Evolutionary conservation across 37 sponge, comb jelly and placozoan species (phyloP).

Genomic region (Beroe forskalii): DNA sequence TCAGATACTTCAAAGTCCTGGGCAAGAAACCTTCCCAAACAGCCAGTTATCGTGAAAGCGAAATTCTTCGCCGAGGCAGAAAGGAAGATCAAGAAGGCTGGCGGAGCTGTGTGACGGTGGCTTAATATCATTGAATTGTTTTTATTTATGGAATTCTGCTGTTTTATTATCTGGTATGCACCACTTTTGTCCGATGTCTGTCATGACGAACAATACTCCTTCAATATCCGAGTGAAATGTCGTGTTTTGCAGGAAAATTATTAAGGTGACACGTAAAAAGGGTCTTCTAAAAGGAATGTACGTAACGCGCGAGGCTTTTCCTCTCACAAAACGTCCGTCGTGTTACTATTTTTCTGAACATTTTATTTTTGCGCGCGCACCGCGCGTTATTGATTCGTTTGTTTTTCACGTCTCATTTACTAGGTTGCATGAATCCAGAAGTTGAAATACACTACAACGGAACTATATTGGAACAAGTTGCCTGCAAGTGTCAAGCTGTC

Average conservation of each 20-base stretch:
- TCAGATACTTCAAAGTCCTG: constrained; percentile 93
- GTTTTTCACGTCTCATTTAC: background rate
- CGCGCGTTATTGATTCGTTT: background rate
- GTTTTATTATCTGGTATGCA: too few species aligned
- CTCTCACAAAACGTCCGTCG: background rate
- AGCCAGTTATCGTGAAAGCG: constrained; percentile 96
- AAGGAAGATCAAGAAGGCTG: constrained; percentile 91
- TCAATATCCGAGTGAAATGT: too few species aligned
- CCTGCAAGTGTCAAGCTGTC: constrained; percentile 78
- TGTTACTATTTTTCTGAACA: constrained; percentile 21
- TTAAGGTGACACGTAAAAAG: too few species aligned
- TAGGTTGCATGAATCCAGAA: constrained; percentile 69
- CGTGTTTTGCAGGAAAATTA: too few species aligned
- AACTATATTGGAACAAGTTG: constrained; percentile 78
- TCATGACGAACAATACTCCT: too few species aligned
- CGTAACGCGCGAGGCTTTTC: constrained; percentile 4
- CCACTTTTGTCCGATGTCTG: too few species aligned
- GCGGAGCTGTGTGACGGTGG: constrained; percentile 95
- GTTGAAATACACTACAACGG: constrained; percentile 77
- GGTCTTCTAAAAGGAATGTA: background rate
- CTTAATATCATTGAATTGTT: constrained; percentile 67
- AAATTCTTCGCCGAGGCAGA: constrained; percentile 93
- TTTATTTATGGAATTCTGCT: constrained; percentile 35
- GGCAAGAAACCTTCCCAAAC: constrained; percentile 91
- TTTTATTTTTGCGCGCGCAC: constrained; percentile 26